Evolutionary conservation across 2,113 vertebrate genomes (phyloP), one percentile per base, ranked within the genome.

Genomic region (Pseudorectes ferrugineus): DNA sequence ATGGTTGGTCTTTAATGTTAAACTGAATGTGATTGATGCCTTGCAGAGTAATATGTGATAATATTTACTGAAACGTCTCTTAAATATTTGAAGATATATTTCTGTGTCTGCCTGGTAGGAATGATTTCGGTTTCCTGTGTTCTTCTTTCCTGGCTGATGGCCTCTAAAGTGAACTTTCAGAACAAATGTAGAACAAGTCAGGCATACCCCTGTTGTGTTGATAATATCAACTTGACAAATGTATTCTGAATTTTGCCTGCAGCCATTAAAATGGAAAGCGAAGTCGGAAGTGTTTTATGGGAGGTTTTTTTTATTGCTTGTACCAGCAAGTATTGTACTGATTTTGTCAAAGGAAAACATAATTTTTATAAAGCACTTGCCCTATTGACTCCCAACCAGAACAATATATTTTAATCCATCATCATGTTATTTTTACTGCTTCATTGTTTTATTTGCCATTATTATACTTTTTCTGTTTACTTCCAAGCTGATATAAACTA

Each of bases 171-270:
- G 88, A 96, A 94, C 89, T 95, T 92, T 70, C 5, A 80, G 89
- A 96, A 75, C 46, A 75, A 96, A 95, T 22, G 26, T 74, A 87
- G 93, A 95, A 55, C 75, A 91, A 95, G 84, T 88, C 78, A 84
- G 89, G 77, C 68, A 74, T 89, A 79, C 63, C 92, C 92, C 86
- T 88, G 95, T 95, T 96, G 61, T 92, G 59, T 87, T 92, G 92
- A 96, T 94, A 93, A 75, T 88, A 95, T 95, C 80, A 74, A 49
- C 76, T 93, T 96, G 95, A 95, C 88, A 96, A 96, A 93, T 97
- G 63, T 79, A 90, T 96, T 95, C 91, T 94, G 95, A 96, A 95
- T 91, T 95, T 95, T 96, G 74, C 95, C 92, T 88, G 29, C 38
- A 52, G 93, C 93, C 81, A 73, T 96, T 97, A 97, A 94, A 97